Conservation (phyloP, 2,113 vertebrate species). For the Cebidichthys violaceus region DNA sequence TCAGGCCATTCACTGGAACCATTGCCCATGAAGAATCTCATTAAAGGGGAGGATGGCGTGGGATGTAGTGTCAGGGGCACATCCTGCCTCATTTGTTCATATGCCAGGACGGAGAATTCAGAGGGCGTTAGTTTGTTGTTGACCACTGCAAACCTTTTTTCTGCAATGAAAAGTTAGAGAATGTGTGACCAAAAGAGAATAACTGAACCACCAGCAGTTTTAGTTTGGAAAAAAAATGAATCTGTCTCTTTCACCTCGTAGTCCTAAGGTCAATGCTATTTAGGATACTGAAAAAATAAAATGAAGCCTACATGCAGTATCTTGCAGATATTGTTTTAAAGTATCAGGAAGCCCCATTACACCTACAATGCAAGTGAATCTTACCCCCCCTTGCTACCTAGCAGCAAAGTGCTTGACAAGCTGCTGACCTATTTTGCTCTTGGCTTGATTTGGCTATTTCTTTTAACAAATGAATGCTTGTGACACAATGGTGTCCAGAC, state of each 20-base stretch:
- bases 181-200: slow-evolving; percentile 18
- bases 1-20: slow-evolving; percentile 70
- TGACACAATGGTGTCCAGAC: slow-evolving; percentile 57
- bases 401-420: slow-evolving; percentile 11
- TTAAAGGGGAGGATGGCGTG: slow-evolving; percentile 70
- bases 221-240: background rate
- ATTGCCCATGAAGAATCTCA: slow-evolving; percentile 75
- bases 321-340: background rate
- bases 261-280: background rate
- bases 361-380: background rate
- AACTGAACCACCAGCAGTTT: background rate
- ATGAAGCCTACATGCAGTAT: background rate
- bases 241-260: background rate
- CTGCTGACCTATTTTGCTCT: slow-evolving; percentile 64
- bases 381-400: slow-evolving; percentile 4
- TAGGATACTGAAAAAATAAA: background rate
- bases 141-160: slow-evolving; percentile 54
- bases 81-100: slow-evolving; percentile 58
- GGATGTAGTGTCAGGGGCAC: slow-evolving; percentile 58
- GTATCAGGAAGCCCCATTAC: background rate
- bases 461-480: slow-evolving; percentile 45
- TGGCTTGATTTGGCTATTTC: slow-evolving; percentile 41
- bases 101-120: slow-evolving; percentile 61
- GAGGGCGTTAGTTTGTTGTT: slow-evolving; percentile 54
- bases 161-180: slow-evolving; percentile 31